Conservation (phyloP, 1,140 invertebrate genomes). For the Rhysida immarginata region DNA sequence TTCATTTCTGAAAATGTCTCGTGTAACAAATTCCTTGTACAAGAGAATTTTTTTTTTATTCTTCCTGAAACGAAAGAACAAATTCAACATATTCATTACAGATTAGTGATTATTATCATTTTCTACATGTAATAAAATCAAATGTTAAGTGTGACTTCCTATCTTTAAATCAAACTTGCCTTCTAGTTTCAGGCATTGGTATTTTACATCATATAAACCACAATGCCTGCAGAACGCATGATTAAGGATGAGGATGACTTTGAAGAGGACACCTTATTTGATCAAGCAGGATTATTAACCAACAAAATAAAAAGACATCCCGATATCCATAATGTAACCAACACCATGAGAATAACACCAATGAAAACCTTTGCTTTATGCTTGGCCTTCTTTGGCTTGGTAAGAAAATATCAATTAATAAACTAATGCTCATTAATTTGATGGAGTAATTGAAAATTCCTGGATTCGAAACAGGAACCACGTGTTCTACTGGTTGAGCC, state of each 20-base stretch:
- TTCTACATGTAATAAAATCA: too few relatives aligned
- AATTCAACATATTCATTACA: too few relatives aligned
- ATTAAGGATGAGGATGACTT: constrained; percentile 18
- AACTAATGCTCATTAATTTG: background rate
- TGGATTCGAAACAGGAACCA: background rate
- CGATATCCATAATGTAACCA: constrained; percentile 10
- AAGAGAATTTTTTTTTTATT: too few relatives aligned
- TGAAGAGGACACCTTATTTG: constrained; percentile 19
- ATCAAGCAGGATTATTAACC: constrained; percentile 16
- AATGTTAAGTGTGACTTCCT: too few relatives aligned
- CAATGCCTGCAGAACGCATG: background rate
- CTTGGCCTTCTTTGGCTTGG: constrained; percentile 17
- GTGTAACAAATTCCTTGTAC: too few relatives aligned
- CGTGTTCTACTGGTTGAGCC: too few relatives aligned
- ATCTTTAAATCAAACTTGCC: too few relatives aligned
- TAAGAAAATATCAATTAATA: constrained; percentile 12
- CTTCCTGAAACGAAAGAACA: too few relatives aligned
- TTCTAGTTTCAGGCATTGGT: too few relatives aligned
- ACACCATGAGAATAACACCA: constrained; percentile 8
- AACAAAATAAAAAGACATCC: constrained; percentile 13
- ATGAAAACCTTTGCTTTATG: constrained; percentile 18
- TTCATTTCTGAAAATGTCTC: too few relatives aligned
- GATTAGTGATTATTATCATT: too few relatives aligned
- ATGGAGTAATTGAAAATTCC: background rate
- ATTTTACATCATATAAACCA: too few relatives aligned